A percentile compares a stretch with the other conserved stretches of the same genome.
Conservation (phyloP, 2,797 vertebrate genomes). For the Gallinago stenura region DNA sequence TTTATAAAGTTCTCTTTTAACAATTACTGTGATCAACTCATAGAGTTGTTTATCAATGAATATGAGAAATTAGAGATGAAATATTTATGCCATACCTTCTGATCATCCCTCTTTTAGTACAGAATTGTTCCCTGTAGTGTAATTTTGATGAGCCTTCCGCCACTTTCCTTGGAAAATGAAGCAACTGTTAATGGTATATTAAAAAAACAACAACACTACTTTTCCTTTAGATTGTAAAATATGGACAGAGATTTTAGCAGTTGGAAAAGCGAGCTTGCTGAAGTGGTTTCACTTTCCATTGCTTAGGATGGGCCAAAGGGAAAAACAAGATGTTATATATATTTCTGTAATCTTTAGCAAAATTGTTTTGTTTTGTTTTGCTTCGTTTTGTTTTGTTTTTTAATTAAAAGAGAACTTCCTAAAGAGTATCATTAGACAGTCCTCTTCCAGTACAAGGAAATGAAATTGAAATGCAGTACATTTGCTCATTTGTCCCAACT, state of each 20-base stretch:
- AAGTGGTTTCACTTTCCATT: background rate
- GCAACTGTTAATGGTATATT: background rate
- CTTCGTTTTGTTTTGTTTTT: background rate
- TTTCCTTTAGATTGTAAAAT: background rate
- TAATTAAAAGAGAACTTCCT: background rate
- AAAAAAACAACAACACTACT: background rate
- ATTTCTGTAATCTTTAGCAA: background rate
- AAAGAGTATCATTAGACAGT: background rate
- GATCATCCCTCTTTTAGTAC: background rate
- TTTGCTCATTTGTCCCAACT: background rate
- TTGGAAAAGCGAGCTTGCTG: background rate
- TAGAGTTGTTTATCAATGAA: background rate
- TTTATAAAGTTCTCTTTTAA: background rate
- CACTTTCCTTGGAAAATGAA: background rate
- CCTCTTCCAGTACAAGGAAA: background rate
- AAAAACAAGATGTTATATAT: background rate
- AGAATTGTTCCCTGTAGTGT: background rate
- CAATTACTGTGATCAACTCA: background rate
- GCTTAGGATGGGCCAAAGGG: background rate
- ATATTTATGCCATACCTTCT: background rate
- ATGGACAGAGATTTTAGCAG: background rate
- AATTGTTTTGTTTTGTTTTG: background rate
- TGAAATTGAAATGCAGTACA: background rate
- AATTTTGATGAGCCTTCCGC: background rate
- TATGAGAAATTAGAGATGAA: background rate